Conservation (phyloP, 2,797 vertebrate species). For the Taeniopygia guttata region DNA sequence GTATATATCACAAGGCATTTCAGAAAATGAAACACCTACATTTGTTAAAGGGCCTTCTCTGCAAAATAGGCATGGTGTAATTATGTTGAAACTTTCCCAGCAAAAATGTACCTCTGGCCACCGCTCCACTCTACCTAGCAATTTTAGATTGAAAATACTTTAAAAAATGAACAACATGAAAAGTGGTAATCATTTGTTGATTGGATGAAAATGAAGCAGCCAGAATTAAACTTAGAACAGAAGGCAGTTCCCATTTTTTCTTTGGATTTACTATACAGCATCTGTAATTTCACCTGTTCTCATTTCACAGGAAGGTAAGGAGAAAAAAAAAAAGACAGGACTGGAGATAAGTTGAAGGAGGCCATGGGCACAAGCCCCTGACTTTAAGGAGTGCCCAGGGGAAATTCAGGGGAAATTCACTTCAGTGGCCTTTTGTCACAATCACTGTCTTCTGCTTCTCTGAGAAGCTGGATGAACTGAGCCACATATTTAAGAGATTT, state of each 20-base stretch:
- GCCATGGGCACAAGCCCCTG: background rate
- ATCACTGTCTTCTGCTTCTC: background rate
- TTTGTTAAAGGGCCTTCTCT: background rate
- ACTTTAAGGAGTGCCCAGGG: background rate
- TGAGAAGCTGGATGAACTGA: background rate
- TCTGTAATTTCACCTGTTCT: background rate
- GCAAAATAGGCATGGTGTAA: background rate
- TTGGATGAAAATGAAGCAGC: background rate
- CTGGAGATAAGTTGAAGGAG: background rate
- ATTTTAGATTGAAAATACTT: background rate
- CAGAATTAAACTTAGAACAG: background rate
- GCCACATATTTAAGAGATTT: background rate
- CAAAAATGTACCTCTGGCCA: background rate
- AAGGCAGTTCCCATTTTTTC: background rate
- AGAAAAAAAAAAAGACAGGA: background rate
- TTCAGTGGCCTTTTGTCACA: background rate
- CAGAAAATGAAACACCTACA: background rate
- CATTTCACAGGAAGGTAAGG: background rate
- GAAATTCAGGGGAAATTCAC: background rate
- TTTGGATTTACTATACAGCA: background rate
- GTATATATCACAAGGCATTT: background rate
- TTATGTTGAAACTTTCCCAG: background rate
- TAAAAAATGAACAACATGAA: background rate
- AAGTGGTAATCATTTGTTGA: background rate
- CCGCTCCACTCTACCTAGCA: background rate